These are phyloP conservation scores for Oxyura jamaicensis DNA, from an alignment of 2,113 vertebrate species.

Conservation along the genomic window DNA sequence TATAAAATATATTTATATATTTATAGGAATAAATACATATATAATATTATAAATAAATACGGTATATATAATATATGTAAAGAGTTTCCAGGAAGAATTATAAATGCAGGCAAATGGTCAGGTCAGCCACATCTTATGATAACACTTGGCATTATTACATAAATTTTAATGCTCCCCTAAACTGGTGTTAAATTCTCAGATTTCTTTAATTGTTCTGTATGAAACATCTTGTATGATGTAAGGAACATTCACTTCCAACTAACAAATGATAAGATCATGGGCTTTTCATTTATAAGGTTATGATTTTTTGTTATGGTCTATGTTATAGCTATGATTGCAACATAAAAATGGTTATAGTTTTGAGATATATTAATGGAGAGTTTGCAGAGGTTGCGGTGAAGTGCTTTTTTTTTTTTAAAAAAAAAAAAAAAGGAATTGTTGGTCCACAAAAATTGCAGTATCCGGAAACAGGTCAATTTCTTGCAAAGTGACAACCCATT, in stretches of 20 bases:
- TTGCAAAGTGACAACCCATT: neutral
- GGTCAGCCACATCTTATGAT: neutral
- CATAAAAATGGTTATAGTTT: neutral
- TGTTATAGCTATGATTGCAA: too few species aligned
- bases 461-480: neutral
- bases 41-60: too few species aligned
- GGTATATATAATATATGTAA: too few species aligned
- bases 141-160: neutral
- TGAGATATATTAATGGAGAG: neutral
- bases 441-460: neutral
- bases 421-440: neutral
- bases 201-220: neutral
- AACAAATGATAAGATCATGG: neutral
- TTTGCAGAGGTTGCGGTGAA: neutral
- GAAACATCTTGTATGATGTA: neutral
- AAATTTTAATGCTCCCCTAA: neutral
- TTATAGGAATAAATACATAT: too few species aligned
- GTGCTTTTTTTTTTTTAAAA: neutral
- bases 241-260: neutral
- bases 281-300: neutral
- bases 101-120: neutral
- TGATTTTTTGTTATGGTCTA: neutral
- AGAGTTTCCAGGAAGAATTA: neutral
- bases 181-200: neutral
- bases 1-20: too few species aligned